Base-by-base conservation (phyloP, 1,140 invertebrate species). In the Vanessa atalanta region DNA sequence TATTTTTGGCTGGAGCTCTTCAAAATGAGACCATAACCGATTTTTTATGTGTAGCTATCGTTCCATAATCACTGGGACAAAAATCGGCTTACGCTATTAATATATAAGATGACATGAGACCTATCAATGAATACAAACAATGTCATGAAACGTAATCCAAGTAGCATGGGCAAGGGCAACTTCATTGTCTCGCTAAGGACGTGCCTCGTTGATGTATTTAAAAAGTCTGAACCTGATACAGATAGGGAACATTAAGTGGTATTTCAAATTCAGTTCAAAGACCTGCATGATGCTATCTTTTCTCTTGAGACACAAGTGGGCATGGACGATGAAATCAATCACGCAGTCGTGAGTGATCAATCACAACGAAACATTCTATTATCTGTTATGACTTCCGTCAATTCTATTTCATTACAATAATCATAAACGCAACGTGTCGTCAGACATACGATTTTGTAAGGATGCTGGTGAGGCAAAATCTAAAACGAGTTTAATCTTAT, bases 271-370 rank as follows among this genome's bases (percentile, higher is more conserved):
- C 48, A 66, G 69, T 78, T 76, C 72, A 73, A 75, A 78, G 65
- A 73, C 65, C 60, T 77, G 72, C 48, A 64, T 63, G 69, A 64
- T 71, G 47, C 20, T 50, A 71, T 73, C 76, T 72, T 78, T 71
- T 70, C 73, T 65, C 70, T 79, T 71, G 72, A 70, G 73, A 67
- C 69, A 72, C 57, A 74, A 73, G 61, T 69, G 71, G 57, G 47
- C 48, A 43, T 76, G 60, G 67, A 70, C 72, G 60, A 66, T 67
- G 69, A 81, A 86, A 85, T 84, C 76, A 80, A 85, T 85, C 83
- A 84, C 68, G 74, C 71, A 77, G 73, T 81, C 82, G 86, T 83
- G 83, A 83, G 77, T 80, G 65, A 86, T 88, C 81, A 77, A 81
- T 85, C 84, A 83, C 65, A 76, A 53, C 68, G 76, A 76, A 79